These are phyloP conservation scores for Callorhinus ursinus DNA, from an alignment of 2,113 vertebrate species.

Conservation along the genomic window DNA sequence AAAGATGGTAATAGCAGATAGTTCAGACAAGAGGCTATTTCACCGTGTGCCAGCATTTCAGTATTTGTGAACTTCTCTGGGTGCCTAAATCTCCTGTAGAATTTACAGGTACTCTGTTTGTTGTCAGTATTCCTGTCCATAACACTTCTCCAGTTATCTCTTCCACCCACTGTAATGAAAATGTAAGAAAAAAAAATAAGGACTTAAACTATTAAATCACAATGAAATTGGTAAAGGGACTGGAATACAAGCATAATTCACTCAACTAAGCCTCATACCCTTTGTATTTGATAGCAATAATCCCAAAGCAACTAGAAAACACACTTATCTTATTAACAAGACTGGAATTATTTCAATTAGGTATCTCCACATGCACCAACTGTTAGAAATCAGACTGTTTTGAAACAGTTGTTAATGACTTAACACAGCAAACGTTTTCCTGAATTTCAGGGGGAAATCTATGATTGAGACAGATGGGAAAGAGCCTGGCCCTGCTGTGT, in stretches of 20 bases:
- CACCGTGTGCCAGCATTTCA: neutral
- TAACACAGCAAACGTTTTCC: conserved; percentile 67
- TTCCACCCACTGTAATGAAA: conserved; percentile 40
- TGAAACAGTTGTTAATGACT: conserved; percentile 82
- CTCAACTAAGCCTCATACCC: conserved; percentile 50
- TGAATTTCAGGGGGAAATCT: conserved; percentile 73
- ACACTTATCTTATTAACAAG: conserved; percentile 82
- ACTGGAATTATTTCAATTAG: conserved; percentile 83
- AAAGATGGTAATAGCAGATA: neutral
- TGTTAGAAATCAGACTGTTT: conserved; percentile 81
- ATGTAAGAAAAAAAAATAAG: neutral
- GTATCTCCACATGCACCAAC: conserved; percentile 79
- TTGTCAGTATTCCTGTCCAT: neutral
- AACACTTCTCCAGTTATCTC: neutral
- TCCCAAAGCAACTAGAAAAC: conserved; percentile 74
- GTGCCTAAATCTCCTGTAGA: neutral
- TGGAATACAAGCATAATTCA: conserved; percentile 53
- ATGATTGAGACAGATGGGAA: conserved; percentile 78
- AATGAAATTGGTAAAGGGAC: conserved; percentile 47
- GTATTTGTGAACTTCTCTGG: neutral
- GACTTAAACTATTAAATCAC: conserved; percentile 56
- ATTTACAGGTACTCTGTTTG: neutral
- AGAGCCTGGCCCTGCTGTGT: conserved; percentile 76
- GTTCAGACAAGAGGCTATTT: neutral
- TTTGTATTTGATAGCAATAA: conserved; percentile 74